Conservation (phyloP, 2,797 vertebrate genomes). For the Centroberyx gerrardi region DNA sequence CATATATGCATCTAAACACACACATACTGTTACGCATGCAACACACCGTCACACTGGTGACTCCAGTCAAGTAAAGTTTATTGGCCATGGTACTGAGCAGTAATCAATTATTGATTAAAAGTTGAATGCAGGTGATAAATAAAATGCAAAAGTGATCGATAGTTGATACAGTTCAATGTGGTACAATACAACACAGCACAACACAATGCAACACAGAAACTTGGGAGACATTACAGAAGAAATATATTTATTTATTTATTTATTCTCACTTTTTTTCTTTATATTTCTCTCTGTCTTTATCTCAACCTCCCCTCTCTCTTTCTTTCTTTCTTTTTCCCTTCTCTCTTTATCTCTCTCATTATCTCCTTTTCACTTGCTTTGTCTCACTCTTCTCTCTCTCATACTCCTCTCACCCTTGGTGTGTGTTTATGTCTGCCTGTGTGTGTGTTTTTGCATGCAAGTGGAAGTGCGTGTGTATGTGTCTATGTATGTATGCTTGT, state of each 20-base stretch:
- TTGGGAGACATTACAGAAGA: background rate
- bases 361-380: background rate
- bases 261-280: background rate
- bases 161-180: background rate
- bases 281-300: no score
- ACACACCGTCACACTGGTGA: conserved; percentile 6
- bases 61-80: conserved; percentile 16
- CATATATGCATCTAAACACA: background rate
- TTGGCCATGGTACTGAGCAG: conserved; percentile 8
- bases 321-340: background rate
- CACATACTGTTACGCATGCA: background rate
- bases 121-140: conserved; percentile 39
- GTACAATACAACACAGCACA: background rate
- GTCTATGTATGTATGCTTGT: no score
- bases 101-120: conserved; percentile 41
- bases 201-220: background rate
- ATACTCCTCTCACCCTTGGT: no score
- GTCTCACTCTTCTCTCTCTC: background rate
- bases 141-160: background rate
- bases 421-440: conserved; percentile 1
- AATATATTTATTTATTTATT: background rate
- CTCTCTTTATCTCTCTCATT: no score
- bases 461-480: no score
- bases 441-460: conserved; percentile 6
- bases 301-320: background rate